Conservation (phyloP, 2,797 vertebrate species). For the Capromys pilorides region DNA sequence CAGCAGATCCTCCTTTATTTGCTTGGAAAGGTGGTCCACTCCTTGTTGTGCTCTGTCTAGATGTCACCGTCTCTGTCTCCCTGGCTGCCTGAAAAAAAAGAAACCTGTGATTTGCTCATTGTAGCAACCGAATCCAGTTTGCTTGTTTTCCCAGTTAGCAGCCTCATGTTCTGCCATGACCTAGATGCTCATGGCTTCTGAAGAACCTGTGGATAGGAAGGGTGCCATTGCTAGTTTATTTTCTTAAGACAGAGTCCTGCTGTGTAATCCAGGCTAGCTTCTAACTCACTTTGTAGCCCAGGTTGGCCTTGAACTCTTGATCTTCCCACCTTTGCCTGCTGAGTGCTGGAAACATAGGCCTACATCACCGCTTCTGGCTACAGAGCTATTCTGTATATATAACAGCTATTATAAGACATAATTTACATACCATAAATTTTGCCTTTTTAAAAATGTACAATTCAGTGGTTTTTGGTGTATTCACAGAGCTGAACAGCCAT, state of each 20-base stretch:
- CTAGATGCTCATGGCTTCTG: neutral
- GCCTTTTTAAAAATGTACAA: neutral
- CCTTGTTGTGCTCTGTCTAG: neutral
- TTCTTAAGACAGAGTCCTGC: neutral
- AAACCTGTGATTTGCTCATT: neutral
- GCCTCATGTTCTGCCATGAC: neutral
- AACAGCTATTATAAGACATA: neutral
- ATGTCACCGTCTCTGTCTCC: neutral
- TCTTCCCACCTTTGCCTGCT: neutral
- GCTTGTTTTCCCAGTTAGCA: neutral
- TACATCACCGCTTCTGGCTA: neutral
- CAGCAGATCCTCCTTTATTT: too few species aligned
- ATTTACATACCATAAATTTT: neutral
- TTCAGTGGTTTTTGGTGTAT: neutral
- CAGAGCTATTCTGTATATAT: neutral
- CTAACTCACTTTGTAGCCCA: neutral
- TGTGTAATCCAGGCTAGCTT: neutral
- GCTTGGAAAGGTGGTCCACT: neutral
- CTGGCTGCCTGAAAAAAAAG: neutral
- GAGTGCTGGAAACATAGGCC: neutral
- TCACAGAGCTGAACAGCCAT: neutral
- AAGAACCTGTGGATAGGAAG: neutral
- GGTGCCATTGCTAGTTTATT: neutral
- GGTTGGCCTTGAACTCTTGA: neutral
- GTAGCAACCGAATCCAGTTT: neutral